Evolutionary conservation across 2,888 invertebrate genomes (phyloP).

Genomic region (Stramonita haemastoma): DNA sequence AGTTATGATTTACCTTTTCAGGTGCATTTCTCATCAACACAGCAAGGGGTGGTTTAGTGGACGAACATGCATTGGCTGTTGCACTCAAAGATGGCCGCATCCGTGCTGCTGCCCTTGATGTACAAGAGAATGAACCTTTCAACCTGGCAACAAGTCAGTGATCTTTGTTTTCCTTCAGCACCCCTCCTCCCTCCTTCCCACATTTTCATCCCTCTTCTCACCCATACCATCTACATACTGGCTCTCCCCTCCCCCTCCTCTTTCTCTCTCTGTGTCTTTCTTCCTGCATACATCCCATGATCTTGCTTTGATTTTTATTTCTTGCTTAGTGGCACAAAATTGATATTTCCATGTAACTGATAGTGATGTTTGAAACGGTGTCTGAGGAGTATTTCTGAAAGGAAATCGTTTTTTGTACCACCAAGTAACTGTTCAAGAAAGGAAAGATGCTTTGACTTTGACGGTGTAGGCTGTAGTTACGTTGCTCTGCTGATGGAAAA

Average conservation of each 20-base stretch:
- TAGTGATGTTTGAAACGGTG: no score
- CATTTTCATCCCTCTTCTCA: background rate
- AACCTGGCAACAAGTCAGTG: conserved; percentile 78
- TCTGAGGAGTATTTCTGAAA: no score
- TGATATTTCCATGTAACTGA: no score
- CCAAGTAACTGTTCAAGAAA: no score
- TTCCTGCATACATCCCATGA: no score
- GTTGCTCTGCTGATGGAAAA: no score
- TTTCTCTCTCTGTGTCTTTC: no score
- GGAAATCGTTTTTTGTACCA: no score
- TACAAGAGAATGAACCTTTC: conserved; percentile 99
- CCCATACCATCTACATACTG: background rate
- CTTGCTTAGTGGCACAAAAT: no score
- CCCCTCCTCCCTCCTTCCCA: background rate
- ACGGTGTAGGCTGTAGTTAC: no score
- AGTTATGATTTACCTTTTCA: conserved; percentile 62
- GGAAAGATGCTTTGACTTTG: no score
- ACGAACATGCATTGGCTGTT: conserved; percentile 96
- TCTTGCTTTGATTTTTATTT: no score
- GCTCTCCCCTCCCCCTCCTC: background rate
- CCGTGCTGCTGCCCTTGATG: conserved; percentile 98
- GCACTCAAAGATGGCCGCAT: conserved; percentile 99
- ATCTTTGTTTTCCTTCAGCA: background rate
- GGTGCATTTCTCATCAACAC: conserved; percentile 99
- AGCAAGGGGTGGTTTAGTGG: conserved; percentile 97